Conservation (phyloP, 2,113 vertebrate species). For the Megaptera novaeangliae region DNA sequence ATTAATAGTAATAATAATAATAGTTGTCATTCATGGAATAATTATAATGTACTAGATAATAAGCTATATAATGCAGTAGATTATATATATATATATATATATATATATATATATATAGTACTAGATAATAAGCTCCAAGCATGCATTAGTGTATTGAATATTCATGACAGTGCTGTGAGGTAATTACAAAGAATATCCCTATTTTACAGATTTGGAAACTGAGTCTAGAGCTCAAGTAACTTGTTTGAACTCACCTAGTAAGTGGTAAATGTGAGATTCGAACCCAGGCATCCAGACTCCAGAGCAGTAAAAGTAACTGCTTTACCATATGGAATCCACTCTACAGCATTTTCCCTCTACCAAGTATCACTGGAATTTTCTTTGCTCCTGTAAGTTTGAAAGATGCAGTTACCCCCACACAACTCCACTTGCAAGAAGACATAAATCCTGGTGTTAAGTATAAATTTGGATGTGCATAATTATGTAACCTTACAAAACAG, state of each 20-base stretch:
- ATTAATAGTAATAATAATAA: neutral
- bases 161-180: neutral
- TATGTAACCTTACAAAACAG: neutral
- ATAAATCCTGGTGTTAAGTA: constrained; percentile 51
- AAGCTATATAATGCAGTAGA: neutral
- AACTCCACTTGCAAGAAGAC: neutral
- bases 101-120: too few species aligned
- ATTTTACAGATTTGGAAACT: neutral
- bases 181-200: neutral
- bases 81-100: too few species aligned
- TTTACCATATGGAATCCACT: neutral
- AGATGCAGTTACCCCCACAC: constrained; percentile 28
- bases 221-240: neutral
- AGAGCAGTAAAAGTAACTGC: neutral
- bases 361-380: constrained; percentile 58
- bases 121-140: neutral
- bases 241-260: neutral
- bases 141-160: neutral
- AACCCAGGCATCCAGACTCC: neutral
- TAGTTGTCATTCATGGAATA: neutral
- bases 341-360: constrained; percentile 34
- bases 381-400: constrained; percentile 60
- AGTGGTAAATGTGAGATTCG: neutral
- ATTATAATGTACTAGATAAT: neutral
- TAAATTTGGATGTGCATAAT: constrained; percentile 37